These are phyloP conservation scores for Epinephelus coioides DNA, from an alignment of 2,797 vertebrate species.

Conservation along the genomic window DNA sequence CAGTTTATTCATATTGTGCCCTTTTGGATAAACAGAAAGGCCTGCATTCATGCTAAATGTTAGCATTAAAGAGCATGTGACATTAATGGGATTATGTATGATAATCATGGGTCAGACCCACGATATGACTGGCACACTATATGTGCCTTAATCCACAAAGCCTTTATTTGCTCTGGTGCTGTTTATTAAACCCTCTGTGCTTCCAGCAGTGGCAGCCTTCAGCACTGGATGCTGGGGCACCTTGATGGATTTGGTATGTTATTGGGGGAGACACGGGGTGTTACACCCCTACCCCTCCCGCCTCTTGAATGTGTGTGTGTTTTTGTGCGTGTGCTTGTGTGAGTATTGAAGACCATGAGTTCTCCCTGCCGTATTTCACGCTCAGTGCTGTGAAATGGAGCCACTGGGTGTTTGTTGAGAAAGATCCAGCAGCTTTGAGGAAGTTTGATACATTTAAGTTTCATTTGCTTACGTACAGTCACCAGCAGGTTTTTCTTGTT, in stretches of 20 bases:
- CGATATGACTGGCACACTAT: slow-evolving; percentile 15
- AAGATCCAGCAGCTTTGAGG: slow-evolving; percentile 36
- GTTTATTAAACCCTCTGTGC: slow-evolving; percentile 64
- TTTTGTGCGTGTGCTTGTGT: slow-evolving; percentile 13
- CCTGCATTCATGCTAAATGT: slow-evolving; percentile 4
- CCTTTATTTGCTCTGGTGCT: slow-evolving; percentile 50
- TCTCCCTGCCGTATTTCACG: slow-evolving; percentile 33
- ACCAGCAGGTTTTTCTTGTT: neutral
- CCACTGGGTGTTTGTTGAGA: slow-evolving; percentile 17
- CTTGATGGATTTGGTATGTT: slow-evolving; percentile 86
- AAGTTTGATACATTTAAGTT: slow-evolving; percentile 38
- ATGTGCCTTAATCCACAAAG: slow-evolving; percentile 47
- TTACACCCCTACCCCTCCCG: slow-evolving; percentile 61
- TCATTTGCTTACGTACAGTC: slow-evolving; percentile 2
- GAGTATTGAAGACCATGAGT: slow-evolving; percentile 31
- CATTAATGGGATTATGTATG: slow-evolving; percentile 60
- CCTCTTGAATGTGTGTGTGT: slow-evolving; percentile 45
- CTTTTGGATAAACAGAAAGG: neutral
- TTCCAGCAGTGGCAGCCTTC: slow-evolving; percentile 59
- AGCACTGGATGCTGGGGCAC: slow-evolving; percentile 62
- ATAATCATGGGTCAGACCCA: slow-evolving; percentile 44
- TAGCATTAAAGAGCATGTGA: slow-evolving; percentile 20
- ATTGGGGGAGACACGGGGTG: slow-evolving; percentile 80
- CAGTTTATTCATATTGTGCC: neutral
- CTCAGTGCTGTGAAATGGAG: slow-evolving; percentile 47